These are phyloP conservation scores for Galaxias olidus DNA, from an alignment of 2,797 vertebrate genomes.

Conservation along the genomic window DNA sequence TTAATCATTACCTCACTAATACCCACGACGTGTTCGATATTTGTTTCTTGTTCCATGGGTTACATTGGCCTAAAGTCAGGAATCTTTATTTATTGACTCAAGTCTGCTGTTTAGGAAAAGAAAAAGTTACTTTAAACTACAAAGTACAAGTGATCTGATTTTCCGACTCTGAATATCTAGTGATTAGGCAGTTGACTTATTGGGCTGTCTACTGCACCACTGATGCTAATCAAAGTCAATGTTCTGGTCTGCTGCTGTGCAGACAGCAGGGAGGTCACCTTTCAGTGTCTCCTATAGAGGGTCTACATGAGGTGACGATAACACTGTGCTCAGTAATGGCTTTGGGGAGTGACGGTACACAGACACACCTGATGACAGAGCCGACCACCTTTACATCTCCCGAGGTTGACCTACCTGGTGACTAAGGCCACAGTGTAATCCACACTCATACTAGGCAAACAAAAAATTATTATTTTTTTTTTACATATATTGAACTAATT, in stretches of 20 bases:
- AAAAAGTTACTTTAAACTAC: not conserved
- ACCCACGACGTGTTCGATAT: slow-evolving; percentile 35
- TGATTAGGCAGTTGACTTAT: too few species aligned
- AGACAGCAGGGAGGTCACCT: not conserved
- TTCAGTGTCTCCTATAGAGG: slow-evolving; percentile 7
- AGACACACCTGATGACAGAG: slow-evolving; percentile 48
- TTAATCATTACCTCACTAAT: slow-evolving; percentile 28
- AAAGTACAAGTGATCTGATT: too few species aligned
- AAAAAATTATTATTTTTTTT: slow-evolving; percentile 9
- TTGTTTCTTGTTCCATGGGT: slow-evolving; percentile 25
- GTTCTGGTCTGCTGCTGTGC: not conserved
- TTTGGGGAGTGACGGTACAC: slow-evolving; percentile 45
- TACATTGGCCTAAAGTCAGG: slow-evolving; percentile 24
- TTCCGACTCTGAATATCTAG: too few species aligned
- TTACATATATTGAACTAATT: not conserved
- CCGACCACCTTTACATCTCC: slow-evolving; percentile 30
- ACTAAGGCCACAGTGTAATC: slow-evolving; percentile 40
- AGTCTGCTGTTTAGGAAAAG: slow-evolving; percentile 40
- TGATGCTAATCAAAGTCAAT: too few species aligned
- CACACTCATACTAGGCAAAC: slow-evolving; percentile 15
- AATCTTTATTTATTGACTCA: slow-evolving; percentile 46
- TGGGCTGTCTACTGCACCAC: not conserved
- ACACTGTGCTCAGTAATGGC: slow-evolving; percentile 40
- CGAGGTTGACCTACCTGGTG: slow-evolving; percentile 34
- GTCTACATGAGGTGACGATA: slow-evolving; percentile 42